These are phyloP conservation scores for Coptotermes formosanus DNA, from an alignment of 1,140 invertebrate species.

Conservation along the genomic window DNA sequence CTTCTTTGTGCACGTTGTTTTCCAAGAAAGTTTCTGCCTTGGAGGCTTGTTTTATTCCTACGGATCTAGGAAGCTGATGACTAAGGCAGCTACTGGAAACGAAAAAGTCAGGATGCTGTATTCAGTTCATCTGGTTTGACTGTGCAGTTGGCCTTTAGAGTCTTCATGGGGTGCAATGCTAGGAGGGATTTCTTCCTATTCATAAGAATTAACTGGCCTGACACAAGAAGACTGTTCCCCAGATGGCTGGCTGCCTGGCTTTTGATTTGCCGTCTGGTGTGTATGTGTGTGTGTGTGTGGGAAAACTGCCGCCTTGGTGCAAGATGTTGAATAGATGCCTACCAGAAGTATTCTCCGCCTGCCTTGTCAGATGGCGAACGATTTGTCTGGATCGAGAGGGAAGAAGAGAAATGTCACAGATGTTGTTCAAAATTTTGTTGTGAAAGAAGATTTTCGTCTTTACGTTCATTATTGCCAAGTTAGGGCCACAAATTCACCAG, in stretches of 20 bases:
- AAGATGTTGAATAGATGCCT: slow-evolving; percentile 12
- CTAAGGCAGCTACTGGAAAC: neutral
- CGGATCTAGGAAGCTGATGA: neutral
- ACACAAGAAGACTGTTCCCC: slow-evolving; percentile 12
- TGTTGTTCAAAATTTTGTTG: neutral
- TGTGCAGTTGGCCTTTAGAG: neutral
- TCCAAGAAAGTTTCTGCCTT: too few relatives aligned
- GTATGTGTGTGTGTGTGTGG: neutral
- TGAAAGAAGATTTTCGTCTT: neutral
- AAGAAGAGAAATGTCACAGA: neutral
- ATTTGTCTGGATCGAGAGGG: neutral
- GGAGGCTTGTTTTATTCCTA: neutral
- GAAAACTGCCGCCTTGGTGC: slow-evolving; percentile 13
- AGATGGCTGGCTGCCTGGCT: neutral
- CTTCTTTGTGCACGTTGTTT: too few relatives aligned
- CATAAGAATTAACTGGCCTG: slow-evolving; percentile 17
- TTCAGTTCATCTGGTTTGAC: neutral
- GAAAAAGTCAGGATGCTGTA: slow-evolving; percentile 5
- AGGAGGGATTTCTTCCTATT: slow-evolving; percentile 5
- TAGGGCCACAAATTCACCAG: neutral
- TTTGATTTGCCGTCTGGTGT: slow-evolving; percentile 10
- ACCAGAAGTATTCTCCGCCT: neutral
- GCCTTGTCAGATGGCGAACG: slow-evolving; percentile 3
- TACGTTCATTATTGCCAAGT: neutral
- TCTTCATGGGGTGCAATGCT: neutral